A percentile compares a stretch with the other conserved stretches of the same genome.
Evolutionary conservation across 2,113 vertebrate species (phyloP).

Genomic region (Marmota flaviventris): DNA sequence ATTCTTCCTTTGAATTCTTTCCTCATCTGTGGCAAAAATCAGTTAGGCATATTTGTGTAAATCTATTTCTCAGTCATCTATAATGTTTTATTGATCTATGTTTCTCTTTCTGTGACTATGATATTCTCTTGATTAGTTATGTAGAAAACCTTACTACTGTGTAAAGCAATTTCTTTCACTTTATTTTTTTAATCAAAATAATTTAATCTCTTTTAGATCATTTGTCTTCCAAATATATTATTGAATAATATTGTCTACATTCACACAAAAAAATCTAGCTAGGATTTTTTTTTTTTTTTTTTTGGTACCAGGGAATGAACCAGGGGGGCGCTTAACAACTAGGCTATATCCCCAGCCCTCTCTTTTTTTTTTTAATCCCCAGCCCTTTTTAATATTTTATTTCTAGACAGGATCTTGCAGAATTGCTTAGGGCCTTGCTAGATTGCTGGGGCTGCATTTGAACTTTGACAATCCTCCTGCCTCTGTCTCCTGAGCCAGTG

Average conservation of each 20-base stretch:
- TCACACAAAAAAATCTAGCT: not conserved
- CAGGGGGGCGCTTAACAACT: too few relatives aligned
- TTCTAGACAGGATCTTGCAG: too few relatives aligned
- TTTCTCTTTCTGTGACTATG: not conserved
- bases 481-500: too few relatives aligned
- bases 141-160: slow-evolving; percentile 5
- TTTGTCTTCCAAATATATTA: slow-evolving; percentile 27
- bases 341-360: too few relatives aligned
- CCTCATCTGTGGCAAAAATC: slow-evolving; percentile 10
- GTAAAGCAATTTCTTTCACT: not conserved
- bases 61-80: not conserved
- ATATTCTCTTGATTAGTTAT: not conserved
- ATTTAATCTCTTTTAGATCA: not conserved
- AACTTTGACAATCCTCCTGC: too few relatives aligned
- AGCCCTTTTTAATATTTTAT: too few relatives aligned
- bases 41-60: not conserved
- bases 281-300: not conserved
- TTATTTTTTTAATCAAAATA: slow-evolving; percentile 55
- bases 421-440: too few relatives aligned
- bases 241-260: not conserved
- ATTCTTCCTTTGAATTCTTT: slow-evolving; percentile 6
- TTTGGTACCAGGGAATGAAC: too few relatives aligned
- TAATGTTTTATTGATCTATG: not conserved
- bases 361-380: too few relatives aligned
- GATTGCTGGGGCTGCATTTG: too few relatives aligned